Base-by-base conservation (phyloP, 2,797 vertebrate genomes). In the Urocyon cinereoargenteus region DNA sequence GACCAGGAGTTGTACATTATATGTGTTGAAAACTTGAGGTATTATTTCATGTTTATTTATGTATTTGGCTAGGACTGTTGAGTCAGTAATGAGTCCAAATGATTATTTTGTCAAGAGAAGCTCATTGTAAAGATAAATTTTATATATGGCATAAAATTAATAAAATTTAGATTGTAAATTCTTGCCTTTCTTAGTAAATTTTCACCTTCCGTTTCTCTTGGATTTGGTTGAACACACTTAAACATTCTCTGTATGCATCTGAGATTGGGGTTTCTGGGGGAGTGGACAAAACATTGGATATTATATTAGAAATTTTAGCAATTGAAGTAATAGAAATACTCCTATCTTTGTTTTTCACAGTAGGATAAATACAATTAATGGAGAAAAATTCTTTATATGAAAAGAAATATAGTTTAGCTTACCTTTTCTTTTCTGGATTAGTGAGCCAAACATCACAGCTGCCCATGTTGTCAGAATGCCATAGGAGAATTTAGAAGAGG, bases 401-500 rank as follows among this genome's bases (percentile, higher is more conserved):
- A 70, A 93, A 93, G 79, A 97, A 96, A 97, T 78, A 81, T 72
- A 91, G 95, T 97, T 86, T 88, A 83, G 13, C 83, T 96, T 97
- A 94, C 79, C 70, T 83, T 78, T 90, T 55, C 3, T 66, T 61
- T 83, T 93, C 85, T 86, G 6, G 84, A 96, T 97, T 96, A 86
- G 55, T 77, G 93, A 88, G 95, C 78, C 68, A 97, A 98, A 57
- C 86, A 77, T 45, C 66, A 95, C 83, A 97, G 96, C 91, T 96
- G 97, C 96, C 75, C 77, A 91, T 97, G 66, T 95, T 96, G 81
- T 96, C 96, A 92, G 97, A 97, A 96, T 79, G 94, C 96, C 96
- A 92, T 1, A 24, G 77, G 70, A 95, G 94, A 22, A 98, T 97
- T 98, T 97, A 6, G 78, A 96, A 97, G 90, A 97, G 97, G 91